Evolutionary conservation across 2,113 vertebrate species (phyloP).

Genomic region (Microcebus griseorufus): DNA sequence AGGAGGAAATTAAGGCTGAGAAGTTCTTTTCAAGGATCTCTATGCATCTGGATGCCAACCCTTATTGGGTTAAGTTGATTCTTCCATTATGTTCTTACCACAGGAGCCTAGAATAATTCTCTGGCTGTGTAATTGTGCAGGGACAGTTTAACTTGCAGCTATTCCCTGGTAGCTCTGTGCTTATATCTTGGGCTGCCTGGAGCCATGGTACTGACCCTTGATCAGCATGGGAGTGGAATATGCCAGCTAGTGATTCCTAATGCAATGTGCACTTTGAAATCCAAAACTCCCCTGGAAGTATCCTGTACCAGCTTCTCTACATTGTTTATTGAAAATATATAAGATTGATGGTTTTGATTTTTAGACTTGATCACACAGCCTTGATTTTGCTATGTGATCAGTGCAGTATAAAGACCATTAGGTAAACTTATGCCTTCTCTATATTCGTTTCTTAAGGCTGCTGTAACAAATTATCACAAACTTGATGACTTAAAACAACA

Average conservation of each 20-base stretch:
- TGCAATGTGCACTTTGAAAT: background rate
- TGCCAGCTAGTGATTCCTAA: background rate
- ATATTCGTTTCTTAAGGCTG: background rate
- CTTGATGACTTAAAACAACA: background rate
- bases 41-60: background rate
- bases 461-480: background rate
- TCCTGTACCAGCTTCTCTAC: background rate
- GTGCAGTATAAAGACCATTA: background rate
- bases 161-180: background rate
- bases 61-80: background rate
- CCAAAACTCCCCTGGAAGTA: background rate
- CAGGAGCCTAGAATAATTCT: background rate
- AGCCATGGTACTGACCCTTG: background rate
- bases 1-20: background rate
- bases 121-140: background rate
- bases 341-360: background rate
- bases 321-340: background rate
- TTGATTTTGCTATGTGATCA: background rate
- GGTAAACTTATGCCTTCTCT: background rate
- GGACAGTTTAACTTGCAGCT: background rate
- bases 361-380: background rate
- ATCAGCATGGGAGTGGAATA: background rate
- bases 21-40: background rate
- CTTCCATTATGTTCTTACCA: background rate
- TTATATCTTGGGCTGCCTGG: background rate